Percentiles rank a stretch among this genome's conserved stretches.
Conservation (phyloP, 2,113 vertebrate genomes). For the Rhinolophus sinicus region DNA sequence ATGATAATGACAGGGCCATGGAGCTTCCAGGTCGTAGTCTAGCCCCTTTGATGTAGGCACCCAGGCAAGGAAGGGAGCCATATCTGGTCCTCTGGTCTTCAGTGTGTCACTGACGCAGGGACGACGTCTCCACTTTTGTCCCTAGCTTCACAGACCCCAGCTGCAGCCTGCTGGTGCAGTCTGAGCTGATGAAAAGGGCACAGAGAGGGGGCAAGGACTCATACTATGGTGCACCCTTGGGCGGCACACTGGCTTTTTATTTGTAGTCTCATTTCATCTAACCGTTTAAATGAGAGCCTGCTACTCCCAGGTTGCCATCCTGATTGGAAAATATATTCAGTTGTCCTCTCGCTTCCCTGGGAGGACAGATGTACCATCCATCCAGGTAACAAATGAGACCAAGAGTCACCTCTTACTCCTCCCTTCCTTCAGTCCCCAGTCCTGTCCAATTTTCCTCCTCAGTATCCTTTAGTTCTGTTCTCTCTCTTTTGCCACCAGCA, state of each 20-base stretch:
- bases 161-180: too few relatives aligned
- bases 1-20: background rate
- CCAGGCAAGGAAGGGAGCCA: background rate
- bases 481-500: background rate
- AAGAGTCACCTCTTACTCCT: background rate
- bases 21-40: background rate
- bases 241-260: background rate
- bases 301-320: background rate
- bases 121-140: background rate
- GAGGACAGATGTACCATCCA: background rate
- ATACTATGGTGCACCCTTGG: background rate
- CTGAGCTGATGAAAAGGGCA: background rate
- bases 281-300: background rate
- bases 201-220: background rate
- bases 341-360: background rate
- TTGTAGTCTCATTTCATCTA: background rate
- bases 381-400: background rate
- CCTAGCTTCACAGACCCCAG: background rate
- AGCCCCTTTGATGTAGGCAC: background rate
- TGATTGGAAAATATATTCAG: background rate
- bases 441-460: background rate
- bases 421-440: background rate
- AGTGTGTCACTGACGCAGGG: background rate
- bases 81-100: background rate
- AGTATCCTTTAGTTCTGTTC: background rate